Evolutionary conservation across 2,113 vertebrate species (phyloP).

Genomic region (Brienomyrus brachyistius): DNA sequence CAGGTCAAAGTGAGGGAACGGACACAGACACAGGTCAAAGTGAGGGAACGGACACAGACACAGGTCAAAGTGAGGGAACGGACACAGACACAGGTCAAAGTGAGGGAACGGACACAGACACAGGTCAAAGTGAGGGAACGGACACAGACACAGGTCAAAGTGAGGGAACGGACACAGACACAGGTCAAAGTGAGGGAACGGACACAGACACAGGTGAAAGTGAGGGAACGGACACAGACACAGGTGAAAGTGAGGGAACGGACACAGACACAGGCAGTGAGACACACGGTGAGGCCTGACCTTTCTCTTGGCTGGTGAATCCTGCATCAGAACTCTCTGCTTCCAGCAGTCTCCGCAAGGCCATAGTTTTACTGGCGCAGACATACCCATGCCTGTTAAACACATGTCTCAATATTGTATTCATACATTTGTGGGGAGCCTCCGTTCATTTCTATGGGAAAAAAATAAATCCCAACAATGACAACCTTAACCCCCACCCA

Average conservation of each 20-base stretch:
- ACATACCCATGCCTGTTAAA: not conserved
- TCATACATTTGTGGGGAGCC: not conserved
- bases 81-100: too few species aligned
- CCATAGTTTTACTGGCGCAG: slow-evolving; percentile 73
- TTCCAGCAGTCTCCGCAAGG: slow-evolving; percentile 66
- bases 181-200: too few species aligned
- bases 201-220: too few species aligned
- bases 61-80: too few species aligned
- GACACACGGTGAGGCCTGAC: slow-evolving; percentile 33
- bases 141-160: too few species aligned
- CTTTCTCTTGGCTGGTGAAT: slow-evolving; percentile 68
- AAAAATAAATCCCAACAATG: not conserved
- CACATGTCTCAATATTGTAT: not conserved
- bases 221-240: not conserved
- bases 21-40: too few species aligned
- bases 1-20: too few species aligned
- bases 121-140: too few species aligned
- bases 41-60: too few species aligned
- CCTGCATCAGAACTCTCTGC: slow-evolving; percentile 49
- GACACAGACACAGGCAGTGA: not conserved
- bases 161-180: too few species aligned
- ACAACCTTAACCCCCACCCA: not conserved
- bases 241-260: not conserved
- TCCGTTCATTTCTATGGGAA: not conserved
- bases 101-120: too few species aligned